Evolutionary conservation across 2,797 vertebrate genomes (phyloP).

Genomic region (Xenops minutus): DNA sequence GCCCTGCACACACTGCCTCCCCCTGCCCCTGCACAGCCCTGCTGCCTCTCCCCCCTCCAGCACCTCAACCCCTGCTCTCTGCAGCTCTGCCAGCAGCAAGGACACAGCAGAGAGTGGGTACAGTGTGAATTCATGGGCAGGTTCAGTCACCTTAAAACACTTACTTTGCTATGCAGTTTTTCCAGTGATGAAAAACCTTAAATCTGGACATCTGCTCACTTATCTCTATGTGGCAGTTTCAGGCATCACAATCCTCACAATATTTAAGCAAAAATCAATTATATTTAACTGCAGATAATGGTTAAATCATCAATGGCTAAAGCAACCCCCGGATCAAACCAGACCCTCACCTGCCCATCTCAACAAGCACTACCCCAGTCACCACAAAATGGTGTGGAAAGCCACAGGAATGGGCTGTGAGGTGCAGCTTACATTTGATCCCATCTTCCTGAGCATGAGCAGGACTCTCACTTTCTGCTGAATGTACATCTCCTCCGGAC

Average conservation of each 20-base stretch:
- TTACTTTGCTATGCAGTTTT: not conserved
- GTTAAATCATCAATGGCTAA: not conserved
- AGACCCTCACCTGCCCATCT: not conserved
- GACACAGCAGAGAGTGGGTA: not conserved
- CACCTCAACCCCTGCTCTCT: not conserved
- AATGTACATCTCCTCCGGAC: conserved; percentile 98
- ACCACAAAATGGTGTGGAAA: not conserved
- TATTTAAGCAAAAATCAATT: not conserved
- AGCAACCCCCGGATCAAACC: not conserved
- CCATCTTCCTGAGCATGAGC: conserved; percentile 99
- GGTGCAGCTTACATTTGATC: conserved; percentile 88
- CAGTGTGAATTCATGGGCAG: fast-evolving
- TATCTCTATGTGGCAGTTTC: not conserved
- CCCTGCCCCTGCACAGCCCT: not conserved
- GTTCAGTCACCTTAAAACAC: not conserved
- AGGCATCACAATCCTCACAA: not conserved
- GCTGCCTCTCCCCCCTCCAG: not conserved
- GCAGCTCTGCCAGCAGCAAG: not conserved
- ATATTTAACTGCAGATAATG: not conserved
- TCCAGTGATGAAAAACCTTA: not conserved
- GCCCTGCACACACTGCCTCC: not conserved
- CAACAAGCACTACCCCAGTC: not conserved
- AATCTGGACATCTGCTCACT: not conserved
- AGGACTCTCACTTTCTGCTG: conserved; percentile 99
- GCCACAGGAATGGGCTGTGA: fast-evolving